Evolutionary conservation across 2,797 vertebrate species (phyloP).

Genomic region (Erpetoichthys calabaricus): DNA sequence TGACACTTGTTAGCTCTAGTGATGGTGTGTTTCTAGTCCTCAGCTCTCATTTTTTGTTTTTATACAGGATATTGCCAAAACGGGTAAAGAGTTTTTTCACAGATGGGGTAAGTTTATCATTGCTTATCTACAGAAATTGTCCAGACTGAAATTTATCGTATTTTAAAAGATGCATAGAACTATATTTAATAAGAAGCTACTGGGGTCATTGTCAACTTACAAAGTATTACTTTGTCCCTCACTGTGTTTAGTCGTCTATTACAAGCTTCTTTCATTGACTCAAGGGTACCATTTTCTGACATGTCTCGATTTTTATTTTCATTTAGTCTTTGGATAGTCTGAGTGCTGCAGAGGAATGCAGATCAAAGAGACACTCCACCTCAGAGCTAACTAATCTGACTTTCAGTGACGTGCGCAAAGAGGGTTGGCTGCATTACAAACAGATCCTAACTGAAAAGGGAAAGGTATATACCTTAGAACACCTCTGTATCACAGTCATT

Average conservation of each 20-base stretch:
- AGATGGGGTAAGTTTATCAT: conserved; percentile 75
- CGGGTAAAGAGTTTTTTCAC: conserved; percentile 90
- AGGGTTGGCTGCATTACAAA: conserved; percentile 94
- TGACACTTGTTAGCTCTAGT: background rate
- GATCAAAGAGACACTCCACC: conserved; percentile 83
- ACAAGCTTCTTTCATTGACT: no score
- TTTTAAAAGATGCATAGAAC: no score
- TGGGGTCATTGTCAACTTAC: no score
- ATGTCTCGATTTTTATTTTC: no score
- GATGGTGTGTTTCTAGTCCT: background rate
- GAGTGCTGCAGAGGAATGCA: conserved; percentile 67
- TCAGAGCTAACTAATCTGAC: conserved; percentile 78
- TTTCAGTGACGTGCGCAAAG: conserved; percentile 74
- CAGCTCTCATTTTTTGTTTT: conserved; percentile 14
- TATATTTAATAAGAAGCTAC: no score
- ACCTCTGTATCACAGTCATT: no score
- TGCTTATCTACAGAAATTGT: no score
- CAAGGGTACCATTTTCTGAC: no score
- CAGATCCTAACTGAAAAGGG: conserved; percentile 95
- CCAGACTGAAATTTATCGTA: no score
- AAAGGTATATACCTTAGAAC: conserved; percentile 53
- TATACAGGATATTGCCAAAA: conserved; percentile 71
- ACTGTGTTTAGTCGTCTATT: no score
- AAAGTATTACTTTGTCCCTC: no score
- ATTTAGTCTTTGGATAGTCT: conserved; percentile 81